Base-by-base conservation (phyloP, 2,113 vertebrate genomes). In the Poeciliopsis occidentalis region DNA sequence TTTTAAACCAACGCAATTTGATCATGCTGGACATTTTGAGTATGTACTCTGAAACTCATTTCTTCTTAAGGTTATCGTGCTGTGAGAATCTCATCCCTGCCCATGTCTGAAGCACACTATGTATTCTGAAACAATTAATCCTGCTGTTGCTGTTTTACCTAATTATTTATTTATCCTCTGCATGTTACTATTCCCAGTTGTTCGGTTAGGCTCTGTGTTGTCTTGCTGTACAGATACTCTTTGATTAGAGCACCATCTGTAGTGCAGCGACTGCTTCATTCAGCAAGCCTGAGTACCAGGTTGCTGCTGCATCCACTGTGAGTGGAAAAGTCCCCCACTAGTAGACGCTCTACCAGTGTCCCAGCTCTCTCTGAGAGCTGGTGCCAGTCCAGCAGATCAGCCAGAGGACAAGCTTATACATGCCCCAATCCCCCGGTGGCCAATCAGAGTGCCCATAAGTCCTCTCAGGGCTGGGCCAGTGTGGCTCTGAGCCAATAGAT, bases 401-500 rank as follows among this genome's bases (percentile, higher is more conserved):
- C 85, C 85, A 91, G 84, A 92, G 88, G 91, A 91, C 91, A 88
- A 78, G 81, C 85, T 79, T 77, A 90, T 86, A 90, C 83, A 87
- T 88, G 84, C 89, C 84, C 78, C 87, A 91, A 82, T 88, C 79
- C 88, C 80, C 87, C 69, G 67, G 77, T 81, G 81, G 78, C 91
- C 93, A 93, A 91, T 94, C 88, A 82, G 51, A 86, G 79, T n/a
- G 82, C 79, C 82, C 74, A 77, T 75, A 80, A 79, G 83, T 82
- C 76, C 80, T 85, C 74, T 72, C 44, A 81, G 88, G 88, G 86
- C 80, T 64, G 91, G 88, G 85, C 91, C 78, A 88, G 67, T 1
- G 72, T 93, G 92, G 87, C 87, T 83, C 41, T 37, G 64, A 86
- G 89, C 94, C 92, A 94, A 90, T 91, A 76, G 90, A 92, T 88